Evolutionary conservation across 2,888 invertebrate genomes (phyloP).

Genomic region (Drosophila phalerata): DNA sequence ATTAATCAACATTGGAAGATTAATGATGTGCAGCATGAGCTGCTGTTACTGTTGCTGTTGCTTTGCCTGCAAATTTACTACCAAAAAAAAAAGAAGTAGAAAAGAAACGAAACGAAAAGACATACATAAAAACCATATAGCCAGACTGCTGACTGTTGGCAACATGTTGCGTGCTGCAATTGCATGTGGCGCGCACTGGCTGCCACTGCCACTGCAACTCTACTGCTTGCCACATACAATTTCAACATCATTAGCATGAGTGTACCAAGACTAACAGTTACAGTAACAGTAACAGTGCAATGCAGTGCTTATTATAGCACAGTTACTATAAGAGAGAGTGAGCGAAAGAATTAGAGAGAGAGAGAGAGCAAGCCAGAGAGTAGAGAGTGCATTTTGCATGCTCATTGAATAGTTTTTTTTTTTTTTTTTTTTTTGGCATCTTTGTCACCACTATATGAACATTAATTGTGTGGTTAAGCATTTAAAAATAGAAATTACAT

Average conservation of each 20-base stretch:
- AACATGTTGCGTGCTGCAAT: slow-evolving; percentile 69
- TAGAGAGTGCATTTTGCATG: slow-evolving; percentile 37
- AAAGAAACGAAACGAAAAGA: not conserved
- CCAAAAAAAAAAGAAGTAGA: slow-evolving; percentile 30
- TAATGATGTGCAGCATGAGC: slow-evolving; percentile 74
- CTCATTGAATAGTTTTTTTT: slow-evolving; percentile 38
- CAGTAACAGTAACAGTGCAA: slow-evolving; percentile 47
- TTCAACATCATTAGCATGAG: slow-evolving; percentile 70
- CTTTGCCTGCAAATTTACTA: slow-evolving; percentile 30
- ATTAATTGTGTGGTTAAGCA: slow-evolving; percentile 41
- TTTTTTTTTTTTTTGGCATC: too few relatives aligned
- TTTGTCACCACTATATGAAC: slow-evolving; percentile 28
- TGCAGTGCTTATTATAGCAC: slow-evolving; percentile 53
- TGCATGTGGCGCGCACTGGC: slow-evolving; percentile 55
- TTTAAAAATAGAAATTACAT: slow-evolving; percentile 65
- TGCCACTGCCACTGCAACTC: slow-evolving; percentile 32
- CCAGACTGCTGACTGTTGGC: slow-evolving; percentile 50
- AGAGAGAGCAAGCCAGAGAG: not conserved
- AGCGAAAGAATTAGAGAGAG: slow-evolving; percentile 10
- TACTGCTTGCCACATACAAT: slow-evolving; percentile 41
- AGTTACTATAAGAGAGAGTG: slow-evolving; percentile 33
- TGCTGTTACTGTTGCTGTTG: slow-evolving; percentile 20
- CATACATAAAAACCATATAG: slow-evolving; percentile 44
- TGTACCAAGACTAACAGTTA: slow-evolving; percentile 46
- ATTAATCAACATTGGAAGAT: slow-evolving; percentile 74